Base-by-base conservation (phyloP, 2,888 invertebrate species). In the Chaitophorus viminalis region DNA sequence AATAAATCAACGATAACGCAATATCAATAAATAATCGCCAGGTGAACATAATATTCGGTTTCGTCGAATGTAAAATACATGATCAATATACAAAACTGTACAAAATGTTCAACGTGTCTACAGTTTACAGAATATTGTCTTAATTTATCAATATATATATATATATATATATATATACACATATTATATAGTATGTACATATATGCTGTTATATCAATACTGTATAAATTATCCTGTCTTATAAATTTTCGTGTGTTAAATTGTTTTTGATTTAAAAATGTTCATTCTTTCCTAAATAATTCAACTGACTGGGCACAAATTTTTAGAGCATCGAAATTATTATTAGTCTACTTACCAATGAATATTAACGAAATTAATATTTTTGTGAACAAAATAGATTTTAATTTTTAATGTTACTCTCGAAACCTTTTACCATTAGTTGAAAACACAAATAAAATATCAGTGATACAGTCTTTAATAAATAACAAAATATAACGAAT, bases 281-380 rank as follows among this genome's bases (percentile, higher is more conserved):
- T n/a, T 79, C n/a, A 36, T n/a, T 25, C 39, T 79, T 68, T 5
- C 33, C 21, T 17, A 39, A 68, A 81, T 81, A 81, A 68, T 65
- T 81, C 65, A 81, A 68, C 21, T 68, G n/a, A 81, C 17, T 3
- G 0, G 4, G 8, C 14, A 46, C 14, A n/a, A n/a, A 8, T n/a
- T 79, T 36, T 36, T 9, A 1, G 25, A 11, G 14, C 60, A 60
- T 60, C 9, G 60, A 79, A 25, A 36, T 60, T 65, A 79, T 79
- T n/a, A 65, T 78, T n/a, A 36, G 0, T 6, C 5, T 8, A 25
- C 25, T 60, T 68, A 68, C 14, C 46, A 11, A 29, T 4, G n/a
- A 0, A 29, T 29, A 68, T 29, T 29, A 29, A 11, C 0, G n/a
- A 29, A 14, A 68, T 68, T n/a, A 68, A 29, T n/a, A 68, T 68